Percentiles rank a stretch among this genome's conserved stretches.
These are phyloP conservation scores for Orestias chungarensis DNA, from an alignment of 2,797 vertebrate species.

Conservation along the genomic window DNA sequence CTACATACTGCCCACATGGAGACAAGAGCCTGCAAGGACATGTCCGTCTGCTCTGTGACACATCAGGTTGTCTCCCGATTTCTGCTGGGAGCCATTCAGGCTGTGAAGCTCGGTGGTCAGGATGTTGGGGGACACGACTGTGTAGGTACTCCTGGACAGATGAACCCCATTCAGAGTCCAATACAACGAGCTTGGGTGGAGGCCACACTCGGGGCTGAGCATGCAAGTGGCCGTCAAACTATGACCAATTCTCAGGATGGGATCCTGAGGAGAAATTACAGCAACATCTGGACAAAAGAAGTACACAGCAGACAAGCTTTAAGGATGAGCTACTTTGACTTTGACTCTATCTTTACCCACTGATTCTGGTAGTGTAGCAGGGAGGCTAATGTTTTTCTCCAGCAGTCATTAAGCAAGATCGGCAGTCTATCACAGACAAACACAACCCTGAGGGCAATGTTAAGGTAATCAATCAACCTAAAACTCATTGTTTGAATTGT, in stretches of 20 bases:
- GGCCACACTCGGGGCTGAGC: slow-evolving; percentile 74
- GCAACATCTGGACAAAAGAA: slow-evolving; percentile 80
- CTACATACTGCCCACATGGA: slow-evolving; percentile 92
- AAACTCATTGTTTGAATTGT: no score
- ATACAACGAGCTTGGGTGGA: slow-evolving; percentile 83
- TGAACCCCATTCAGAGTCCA: slow-evolving; percentile 92
- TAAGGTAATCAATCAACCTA: no score
- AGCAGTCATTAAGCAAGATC: no score
- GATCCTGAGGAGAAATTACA: slow-evolving; percentile 89
- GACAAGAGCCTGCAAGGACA: slow-evolving; percentile 91
- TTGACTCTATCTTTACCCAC: no score
- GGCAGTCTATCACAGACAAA: no score
- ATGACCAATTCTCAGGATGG: slow-evolving; percentile 87
- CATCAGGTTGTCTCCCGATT: slow-evolving; percentile 94
- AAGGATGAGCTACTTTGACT: neutral
- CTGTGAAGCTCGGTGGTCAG: slow-evolving; percentile 82
- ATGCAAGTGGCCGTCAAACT: slow-evolving; percentile 88
- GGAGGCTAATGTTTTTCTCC: no score
- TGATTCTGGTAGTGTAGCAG: no score
- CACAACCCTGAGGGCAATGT: no score
- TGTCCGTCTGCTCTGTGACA: slow-evolving; percentile 87
- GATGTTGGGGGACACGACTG: slow-evolving; percentile 71
- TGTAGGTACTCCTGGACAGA: slow-evolving; percentile 81
- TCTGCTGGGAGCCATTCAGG: slow-evolving; percentile 92
- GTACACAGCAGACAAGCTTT: slow-evolving; percentile 19